These are phyloP conservation scores for Peromyscus melanophrys DNA, from an alignment of 2,797 vertebrate species.

Conservation along the genomic window DNA sequence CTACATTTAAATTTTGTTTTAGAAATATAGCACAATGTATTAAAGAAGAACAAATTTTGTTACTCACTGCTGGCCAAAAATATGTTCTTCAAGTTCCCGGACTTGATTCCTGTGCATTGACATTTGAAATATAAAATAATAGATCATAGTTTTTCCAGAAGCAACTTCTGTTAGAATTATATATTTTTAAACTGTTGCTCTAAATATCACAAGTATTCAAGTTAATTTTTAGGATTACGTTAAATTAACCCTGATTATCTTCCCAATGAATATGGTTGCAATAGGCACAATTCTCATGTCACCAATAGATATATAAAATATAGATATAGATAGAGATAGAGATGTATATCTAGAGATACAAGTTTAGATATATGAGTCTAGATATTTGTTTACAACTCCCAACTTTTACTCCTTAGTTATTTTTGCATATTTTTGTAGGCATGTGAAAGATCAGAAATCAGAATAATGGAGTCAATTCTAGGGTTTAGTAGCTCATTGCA, in stretches of 20 bases:
- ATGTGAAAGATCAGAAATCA: neutral
- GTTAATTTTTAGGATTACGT: neutral
- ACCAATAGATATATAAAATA: neutral
- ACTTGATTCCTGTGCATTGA: neutral
- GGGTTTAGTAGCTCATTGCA: neutral
- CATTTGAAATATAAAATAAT: neutral
- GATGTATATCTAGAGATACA: no score
- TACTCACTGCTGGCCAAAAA: neutral
- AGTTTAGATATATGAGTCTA: no score
- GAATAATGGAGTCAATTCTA: neutral
- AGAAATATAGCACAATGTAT: neutral
- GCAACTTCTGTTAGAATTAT: neutral
- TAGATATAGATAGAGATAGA: no score
- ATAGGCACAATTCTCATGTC: neutral
- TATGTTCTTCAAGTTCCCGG: neutral
- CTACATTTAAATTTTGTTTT: slow-evolving; percentile 46
- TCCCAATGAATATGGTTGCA: neutral
- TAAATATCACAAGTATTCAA: neutral
- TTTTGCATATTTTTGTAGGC: neutral
- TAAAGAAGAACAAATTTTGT: neutral
- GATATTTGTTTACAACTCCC: neutral
- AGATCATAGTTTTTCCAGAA: neutral
- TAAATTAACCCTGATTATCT: neutral
- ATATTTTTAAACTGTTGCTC: neutral
- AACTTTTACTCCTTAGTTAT: neutral